Evolutionary conservation across 2,113 vertebrate species (phyloP), one percentile per base, ranked within the genome.

Genomic region (Thalassarche chlororhynchos): DNA sequence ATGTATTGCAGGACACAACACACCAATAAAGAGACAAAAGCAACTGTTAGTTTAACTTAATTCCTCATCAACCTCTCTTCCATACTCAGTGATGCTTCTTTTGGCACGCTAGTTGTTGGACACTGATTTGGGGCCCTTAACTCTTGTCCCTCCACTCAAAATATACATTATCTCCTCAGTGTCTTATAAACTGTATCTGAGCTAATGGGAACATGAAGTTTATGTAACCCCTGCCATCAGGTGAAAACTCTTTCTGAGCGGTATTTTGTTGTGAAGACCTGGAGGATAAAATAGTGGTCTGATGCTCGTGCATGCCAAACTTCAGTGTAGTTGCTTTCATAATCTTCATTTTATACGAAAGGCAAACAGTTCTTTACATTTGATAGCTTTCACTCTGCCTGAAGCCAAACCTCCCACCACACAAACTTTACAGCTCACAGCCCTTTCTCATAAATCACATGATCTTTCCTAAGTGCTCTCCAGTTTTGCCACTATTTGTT

Each of bases 391-490:
- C 26, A 11, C 13, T 28, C 49, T 61, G 78, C 71, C 60, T 64
- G 36, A 66, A 74, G 62, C n/a, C 60, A 84, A 71, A 17, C 18
- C 42, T 46, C 44, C 61, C 40, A 40, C 28, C 36, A 54, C 19
- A 44, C 69, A 31, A 31, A 18, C 85, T 55, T 14, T 29, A 14
- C 55, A 89, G 92, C 44, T 55, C 75, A 11, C 18, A 93, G 74
- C 58, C 84, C 60, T 61, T 96, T 97, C 90, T 90, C 82, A 87
- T 96, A 88, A 96, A 93, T 64, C 94, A 96, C 90, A 75, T 93
- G 97, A 92, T 78, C n/a, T 60, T 84, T 44, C 70, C 40, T 58
- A 88, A 89, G 77, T 4, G 54, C 52, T 58, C 70, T 90, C 87
- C 90, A 72, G 68, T 58, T 84, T 26, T 84, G 85, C 71, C 60